These are phyloP conservation scores for Oxyteleia sp. DNA, from an alignment of 2,888 invertebrate species.

Conservation along the genomic window DNA sequence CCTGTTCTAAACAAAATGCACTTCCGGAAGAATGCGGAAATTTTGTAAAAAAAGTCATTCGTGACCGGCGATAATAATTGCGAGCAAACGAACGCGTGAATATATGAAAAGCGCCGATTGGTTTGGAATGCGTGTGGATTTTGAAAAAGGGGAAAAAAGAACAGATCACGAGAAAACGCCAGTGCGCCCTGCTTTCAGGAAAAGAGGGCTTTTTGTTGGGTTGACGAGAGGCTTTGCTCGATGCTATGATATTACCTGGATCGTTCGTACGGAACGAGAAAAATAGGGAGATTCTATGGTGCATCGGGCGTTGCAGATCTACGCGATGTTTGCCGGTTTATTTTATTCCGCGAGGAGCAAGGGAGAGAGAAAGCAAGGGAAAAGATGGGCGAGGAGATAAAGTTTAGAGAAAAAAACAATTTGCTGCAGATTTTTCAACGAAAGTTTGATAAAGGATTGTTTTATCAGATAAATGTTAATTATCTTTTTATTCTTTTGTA, in stretches of 20 bases:
- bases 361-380: background rate
- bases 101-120: conserved; percentile 27
- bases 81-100: conserved; percentile 32
- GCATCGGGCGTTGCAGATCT: conserved; percentile 46
- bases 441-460: background rate
- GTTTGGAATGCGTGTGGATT: conserved; percentile 31
- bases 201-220: conserved; percentile 28
- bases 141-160: conserved; percentile 12
- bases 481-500: no score
- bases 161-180: conserved; percentile 19
- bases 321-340: conserved; percentile 19
- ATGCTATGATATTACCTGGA: conserved; percentile 47
- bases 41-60: conserved; percentile 25
- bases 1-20: conserved; percentile 40
- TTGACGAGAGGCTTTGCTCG: conserved; percentile 1
- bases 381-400: conserved; percentile 8
- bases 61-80: conserved; percentile 45
- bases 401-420: conserved; percentile 9
- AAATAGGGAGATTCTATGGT: conserved; percentile 56
- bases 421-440: background rate
- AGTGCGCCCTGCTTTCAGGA: conserved; percentile 30
- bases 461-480: no score
- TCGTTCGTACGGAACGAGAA: conserved; percentile 65
- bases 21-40: conserved; percentile 58
- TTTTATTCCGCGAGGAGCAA: conserved; percentile 22